Evolutionary conservation across 2,888 invertebrate genomes (phyloP), one percentile per base, ranked within the genome.

Genomic region (Heliconius hortense): DNA sequence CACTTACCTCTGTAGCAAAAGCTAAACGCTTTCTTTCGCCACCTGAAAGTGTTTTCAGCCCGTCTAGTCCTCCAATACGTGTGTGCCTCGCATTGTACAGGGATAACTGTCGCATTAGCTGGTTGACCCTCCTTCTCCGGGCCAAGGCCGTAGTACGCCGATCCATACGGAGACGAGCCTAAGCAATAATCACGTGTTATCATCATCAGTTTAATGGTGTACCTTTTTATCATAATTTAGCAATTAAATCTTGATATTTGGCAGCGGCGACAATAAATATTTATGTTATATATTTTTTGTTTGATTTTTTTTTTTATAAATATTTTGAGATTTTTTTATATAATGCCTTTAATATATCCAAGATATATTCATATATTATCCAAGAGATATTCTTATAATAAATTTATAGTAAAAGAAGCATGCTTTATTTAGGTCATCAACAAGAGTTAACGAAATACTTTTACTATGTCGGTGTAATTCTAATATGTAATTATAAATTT

Each of bases 1-100:
- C 5, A 26, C n/a, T 70, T 88, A 97, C 97, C 94, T 99, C 99
- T 0, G 98, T 97, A 7, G 98, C 99, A 87, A 99, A 98, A 0
- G 98, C 97, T 28, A 99, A 91, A 74, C 99, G 94, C 85, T 99
- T 99, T 85, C 97, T 96, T 87, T 99, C 99, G 0, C 99, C 99
- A 0, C 99, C 98, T 0, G 98, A 99, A 1, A 99, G 93, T 0
- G 98, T 97, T 87, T 97, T 98, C 72, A 95, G 93, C 28, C 96
- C 95, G 62, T 96, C 96, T 18, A 95, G 93, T 0, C 95, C 95
- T 0, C 98, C 98, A 75, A 99, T 99, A 76, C 96, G 94, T 0
- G 97, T 96, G 80, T 97, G 94, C 11, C 96, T 94, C 77, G 96
- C 96, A 8, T 96, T 95, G 0, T 95, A 92, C 1, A 98, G 88